phyloP scores from a whole-genome alignment of 2,797 vertebrate species.

The Anguilla marmorata region DNA sequence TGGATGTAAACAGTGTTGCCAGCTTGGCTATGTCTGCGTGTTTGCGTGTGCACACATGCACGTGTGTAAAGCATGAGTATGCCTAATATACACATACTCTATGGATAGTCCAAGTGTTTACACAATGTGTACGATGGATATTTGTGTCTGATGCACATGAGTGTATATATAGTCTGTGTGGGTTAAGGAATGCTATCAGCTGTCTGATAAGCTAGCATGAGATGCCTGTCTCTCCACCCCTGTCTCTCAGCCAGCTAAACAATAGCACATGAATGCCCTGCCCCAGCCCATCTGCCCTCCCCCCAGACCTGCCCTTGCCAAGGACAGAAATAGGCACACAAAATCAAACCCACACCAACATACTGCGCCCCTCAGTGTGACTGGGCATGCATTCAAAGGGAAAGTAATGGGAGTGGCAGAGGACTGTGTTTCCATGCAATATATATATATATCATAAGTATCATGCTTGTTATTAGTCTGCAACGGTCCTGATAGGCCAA shows the following conservation, averaged over 20 bases:
- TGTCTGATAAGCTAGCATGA: background rate
- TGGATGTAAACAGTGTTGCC: conserved; percentile 4
- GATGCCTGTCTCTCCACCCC: background rate
- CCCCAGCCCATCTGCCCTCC: conserved; percentile 31
- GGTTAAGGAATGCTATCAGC: background rate
- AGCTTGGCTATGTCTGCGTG: background rate
- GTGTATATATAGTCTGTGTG: background rate
- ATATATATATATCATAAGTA: background rate
- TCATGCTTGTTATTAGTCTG: conserved; percentile 11
- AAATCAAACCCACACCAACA: background rate
- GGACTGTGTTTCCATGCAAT: background rate
- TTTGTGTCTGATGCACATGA: background rate
- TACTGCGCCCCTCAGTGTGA: background rate
- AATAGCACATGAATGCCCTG: conserved; percentile 17
- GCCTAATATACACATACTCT: background rate
- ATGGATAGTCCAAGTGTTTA: background rate
- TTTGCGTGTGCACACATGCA: background rate
- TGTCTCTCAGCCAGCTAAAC: conserved; percentile 2
- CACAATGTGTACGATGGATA: background rate
- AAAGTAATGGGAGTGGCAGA: background rate
- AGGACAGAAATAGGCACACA: conserved; percentile 35
- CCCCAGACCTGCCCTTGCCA: conserved; percentile 18
- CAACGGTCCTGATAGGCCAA: background rate
- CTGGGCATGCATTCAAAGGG: background rate
- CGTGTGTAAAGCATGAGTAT: background rate